phyloP scores from a whole-genome alignment of 2,888 invertebrate genomes.

The Drosophila prostipennis region DNA sequence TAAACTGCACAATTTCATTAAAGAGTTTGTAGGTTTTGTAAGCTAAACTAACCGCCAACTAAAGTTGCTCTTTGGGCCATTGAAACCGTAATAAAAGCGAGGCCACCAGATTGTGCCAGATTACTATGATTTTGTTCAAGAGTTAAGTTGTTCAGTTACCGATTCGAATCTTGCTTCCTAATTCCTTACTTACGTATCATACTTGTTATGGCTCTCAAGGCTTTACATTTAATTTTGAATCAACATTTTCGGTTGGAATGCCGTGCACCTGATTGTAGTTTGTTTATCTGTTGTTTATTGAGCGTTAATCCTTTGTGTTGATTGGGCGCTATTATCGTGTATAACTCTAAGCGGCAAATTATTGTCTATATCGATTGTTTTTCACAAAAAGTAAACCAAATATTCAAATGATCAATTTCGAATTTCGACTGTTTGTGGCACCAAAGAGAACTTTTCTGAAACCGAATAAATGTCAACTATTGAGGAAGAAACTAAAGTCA shows the following conservation, averaged over 20 bases:
- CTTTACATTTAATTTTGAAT: slow-evolving; percentile 23
- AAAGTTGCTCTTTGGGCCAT: slow-evolving; percentile 81
- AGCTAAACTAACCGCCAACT: no score
- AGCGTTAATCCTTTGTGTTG: slow-evolving; percentile 34
- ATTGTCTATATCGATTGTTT: slow-evolving; percentile 50
- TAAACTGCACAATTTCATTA: slow-evolving; percentile 71
- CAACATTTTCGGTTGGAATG: slow-evolving; percentile 64
- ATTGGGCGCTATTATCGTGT: slow-evolving; percentile 26
- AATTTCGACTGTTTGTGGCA: slow-evolving; percentile 86
- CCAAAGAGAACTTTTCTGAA: slow-evolving; percentile 90
- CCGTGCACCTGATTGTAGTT: slow-evolving; percentile 64
- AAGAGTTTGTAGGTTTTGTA: slow-evolving; percentile 71
- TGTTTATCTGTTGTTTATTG: slow-evolving; percentile 44
- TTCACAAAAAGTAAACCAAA: slow-evolving; percentile 21
- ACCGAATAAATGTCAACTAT: slow-evolving; percentile 83
- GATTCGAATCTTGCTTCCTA: slow-evolving; percentile 29
- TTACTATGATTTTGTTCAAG: slow-evolving; percentile 22
- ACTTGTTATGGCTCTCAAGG: slow-evolving; percentile 20
- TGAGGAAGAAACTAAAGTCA: slow-evolving; percentile 35
- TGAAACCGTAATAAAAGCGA: slow-evolving; percentile 62
- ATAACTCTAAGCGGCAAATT: slow-evolving; percentile 60
- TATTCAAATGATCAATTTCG: slow-evolving; percentile 58
- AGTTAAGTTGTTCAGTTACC: slow-evolving; percentile 37
- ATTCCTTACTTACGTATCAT: slow-evolving; percentile 36
- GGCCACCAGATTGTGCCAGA: slow-evolving; percentile 23